Evolutionary conservation across 2,113 vertebrate species (phyloP).

Genomic region (Oreocharis arfaki): DNA sequence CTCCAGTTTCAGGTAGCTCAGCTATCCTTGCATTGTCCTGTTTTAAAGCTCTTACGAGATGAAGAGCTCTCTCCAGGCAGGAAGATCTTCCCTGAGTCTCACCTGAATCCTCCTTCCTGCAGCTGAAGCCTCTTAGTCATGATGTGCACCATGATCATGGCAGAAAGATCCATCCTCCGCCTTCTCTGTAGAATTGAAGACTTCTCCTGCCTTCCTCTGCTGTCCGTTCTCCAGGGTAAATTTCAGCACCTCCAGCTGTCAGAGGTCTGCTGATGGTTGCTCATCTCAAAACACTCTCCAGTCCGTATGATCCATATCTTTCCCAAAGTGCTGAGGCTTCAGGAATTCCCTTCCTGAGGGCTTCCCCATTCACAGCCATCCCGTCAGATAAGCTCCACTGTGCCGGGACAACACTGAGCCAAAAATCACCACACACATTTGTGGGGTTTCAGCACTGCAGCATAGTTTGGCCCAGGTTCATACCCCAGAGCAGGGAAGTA

Average conservation of each 20-base stretch:
- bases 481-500: background rate
- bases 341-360: background rate
- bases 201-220: background rate
- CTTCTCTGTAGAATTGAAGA: background rate
- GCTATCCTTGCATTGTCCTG: background rate
- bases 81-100: background rate
- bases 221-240: background rate
- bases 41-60: background rate
- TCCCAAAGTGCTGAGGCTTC: background rate
- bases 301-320: background rate
- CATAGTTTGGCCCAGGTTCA: background rate
- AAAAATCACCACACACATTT: accelerated
- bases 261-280: background rate
- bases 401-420: background rate
- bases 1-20: background rate
- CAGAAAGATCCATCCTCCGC: background rate
- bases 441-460: background rate
- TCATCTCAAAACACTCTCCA: background rate
- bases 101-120: background rate
- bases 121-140: background rate
- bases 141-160: background rate
- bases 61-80: background rate
- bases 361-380: background rate
- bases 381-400: background rate
- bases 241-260: background rate